These are phyloP conservation scores for Pteromalus puparum DNA, from an alignment of 1,140 invertebrate species.

Conservation along the genomic window DNA sequence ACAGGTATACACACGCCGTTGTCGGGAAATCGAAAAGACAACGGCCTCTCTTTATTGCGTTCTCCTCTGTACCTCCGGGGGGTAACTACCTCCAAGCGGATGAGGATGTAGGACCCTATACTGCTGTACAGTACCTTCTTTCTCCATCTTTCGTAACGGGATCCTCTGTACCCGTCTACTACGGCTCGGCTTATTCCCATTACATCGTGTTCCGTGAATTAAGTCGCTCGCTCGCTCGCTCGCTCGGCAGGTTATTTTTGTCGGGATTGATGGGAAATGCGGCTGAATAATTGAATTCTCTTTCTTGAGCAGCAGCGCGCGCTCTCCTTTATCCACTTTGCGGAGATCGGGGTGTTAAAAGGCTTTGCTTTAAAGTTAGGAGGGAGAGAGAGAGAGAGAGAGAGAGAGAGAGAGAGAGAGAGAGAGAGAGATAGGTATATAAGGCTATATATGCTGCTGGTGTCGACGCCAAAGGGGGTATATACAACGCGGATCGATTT, in stretches of 20 bases:
- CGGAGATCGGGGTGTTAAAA: conserved; percentile 34
- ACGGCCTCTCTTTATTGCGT: not conserved
- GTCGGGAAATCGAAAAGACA: not conserved
- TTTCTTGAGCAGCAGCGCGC: not conserved
- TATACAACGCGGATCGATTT: conserved; percentile 32
- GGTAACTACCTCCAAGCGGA: conserved; percentile 6
- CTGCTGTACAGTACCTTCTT: not conserved
- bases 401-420: not conserved
- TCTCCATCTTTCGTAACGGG: not conserved
- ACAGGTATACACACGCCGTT: too few relatives aligned
- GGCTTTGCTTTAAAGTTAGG: conserved; percentile 48
- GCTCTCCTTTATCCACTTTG: conserved; percentile 27
- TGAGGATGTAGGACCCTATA: not conserved
- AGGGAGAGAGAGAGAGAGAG: not conserved
- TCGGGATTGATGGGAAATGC: conserved; percentile 51
- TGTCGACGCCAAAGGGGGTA: not conserved
- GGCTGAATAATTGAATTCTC: conserved; percentile 54
- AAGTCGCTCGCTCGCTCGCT: conserved; percentile 12
- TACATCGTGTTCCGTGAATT: conserved; percentile 42
- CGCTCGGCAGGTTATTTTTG: conserved; percentile 35
- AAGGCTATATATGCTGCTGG: too few relatives aligned
- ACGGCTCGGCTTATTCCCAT: conserved; percentile 33
- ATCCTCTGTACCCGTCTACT: not conserved
- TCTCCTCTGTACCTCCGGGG: not conserved
- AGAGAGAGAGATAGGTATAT: not conserved